Conservation (phyloP, 2,797 vertebrate genomes). For the Oreochromis mossambicus region DNA sequence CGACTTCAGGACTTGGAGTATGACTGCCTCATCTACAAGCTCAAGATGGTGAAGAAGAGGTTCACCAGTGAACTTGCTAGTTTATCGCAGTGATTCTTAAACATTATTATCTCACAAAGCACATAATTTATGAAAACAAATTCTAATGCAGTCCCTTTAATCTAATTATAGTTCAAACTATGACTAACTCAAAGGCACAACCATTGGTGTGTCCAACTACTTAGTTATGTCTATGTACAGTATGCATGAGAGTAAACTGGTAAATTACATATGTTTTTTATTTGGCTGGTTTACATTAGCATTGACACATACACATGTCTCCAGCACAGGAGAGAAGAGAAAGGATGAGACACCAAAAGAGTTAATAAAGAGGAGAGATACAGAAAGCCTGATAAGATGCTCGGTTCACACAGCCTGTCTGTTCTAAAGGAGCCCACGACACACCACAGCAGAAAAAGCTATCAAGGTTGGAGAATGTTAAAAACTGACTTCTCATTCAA, state of each 20-base stretch:
- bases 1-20: background rate
- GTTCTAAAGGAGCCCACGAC: background rate
- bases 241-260: background rate
- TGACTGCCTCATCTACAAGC: background rate
- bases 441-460: background rate
- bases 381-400: background rate
- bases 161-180: background rate
- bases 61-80: background rate
- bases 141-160: background rate
- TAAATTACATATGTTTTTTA: background rate
- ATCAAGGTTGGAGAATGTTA: background rate
- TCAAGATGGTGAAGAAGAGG: background rate
- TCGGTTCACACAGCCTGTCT: background rate
- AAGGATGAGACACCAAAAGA: background rate
- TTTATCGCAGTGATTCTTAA: background rate
- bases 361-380: background rate
- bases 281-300: background rate
- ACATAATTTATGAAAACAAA: background rate
- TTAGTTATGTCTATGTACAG: background rate
- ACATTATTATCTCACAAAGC: background rate
- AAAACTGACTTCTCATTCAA: background rate
- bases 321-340: background rate
- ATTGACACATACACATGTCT: background rate
- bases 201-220: background rate
- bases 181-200: background rate